Evolutionary conservation across 2,797 vertebrate genomes (phyloP).

Genomic region (Siniperca obscura): DNA sequence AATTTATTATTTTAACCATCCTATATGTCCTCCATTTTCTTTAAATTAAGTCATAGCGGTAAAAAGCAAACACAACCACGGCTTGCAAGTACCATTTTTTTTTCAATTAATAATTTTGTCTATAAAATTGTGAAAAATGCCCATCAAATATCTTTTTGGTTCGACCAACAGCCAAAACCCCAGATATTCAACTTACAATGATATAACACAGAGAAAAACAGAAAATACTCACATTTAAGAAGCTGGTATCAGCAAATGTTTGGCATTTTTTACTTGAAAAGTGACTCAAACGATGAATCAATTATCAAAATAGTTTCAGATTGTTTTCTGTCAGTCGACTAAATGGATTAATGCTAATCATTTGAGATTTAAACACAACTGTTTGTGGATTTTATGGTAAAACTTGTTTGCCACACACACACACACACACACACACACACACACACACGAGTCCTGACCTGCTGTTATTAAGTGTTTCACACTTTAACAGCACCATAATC

Average conservation of each 20-base stretch:
- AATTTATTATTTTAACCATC: conserved; percentile 7
- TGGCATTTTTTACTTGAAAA: conserved; percentile 17
- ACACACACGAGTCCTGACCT: not conserved
- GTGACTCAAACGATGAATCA: not conserved
- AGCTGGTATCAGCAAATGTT: conserved; percentile 12
- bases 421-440: not conserved
- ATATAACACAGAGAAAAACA: not conserved
- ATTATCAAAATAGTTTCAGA: not conserved
- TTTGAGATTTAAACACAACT: conserved; percentile 10
- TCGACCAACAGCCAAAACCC: not conserved
- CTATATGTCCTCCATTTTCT: not conserved
- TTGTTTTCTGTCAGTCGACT: not conserved
- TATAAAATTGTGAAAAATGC: conserved; percentile 3
- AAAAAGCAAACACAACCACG: conserved; percentile 23
- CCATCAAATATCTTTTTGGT: not conserved
- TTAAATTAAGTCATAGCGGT: conserved; percentile 35
- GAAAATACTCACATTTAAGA: conserved; percentile 15
- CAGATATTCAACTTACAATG: not conserved
- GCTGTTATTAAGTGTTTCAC: conserved; percentile 43
- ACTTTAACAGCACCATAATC: conserved; percentile 57
- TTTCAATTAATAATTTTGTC: not conserved
- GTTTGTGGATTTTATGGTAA: conserved; percentile 17
- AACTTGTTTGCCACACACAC: conserved; percentile 10
- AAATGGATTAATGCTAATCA: not conserved
- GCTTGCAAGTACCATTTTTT: not conserved